Conservation (phyloP, 2,888 invertebrate species). For the Lissocephala sabroskyi region DNA sequence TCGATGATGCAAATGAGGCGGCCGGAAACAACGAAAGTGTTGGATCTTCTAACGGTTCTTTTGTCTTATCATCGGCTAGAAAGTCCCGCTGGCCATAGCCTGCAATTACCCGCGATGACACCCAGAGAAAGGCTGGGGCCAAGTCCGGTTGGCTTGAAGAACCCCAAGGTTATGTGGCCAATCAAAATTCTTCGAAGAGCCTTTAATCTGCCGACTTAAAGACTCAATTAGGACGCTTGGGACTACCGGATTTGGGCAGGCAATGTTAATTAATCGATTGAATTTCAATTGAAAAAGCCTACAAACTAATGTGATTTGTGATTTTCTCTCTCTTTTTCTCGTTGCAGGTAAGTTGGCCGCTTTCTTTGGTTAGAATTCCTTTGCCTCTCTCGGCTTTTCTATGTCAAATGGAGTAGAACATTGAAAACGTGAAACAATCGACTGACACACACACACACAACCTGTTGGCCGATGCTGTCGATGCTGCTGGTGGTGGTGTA, state of each 20-base stretch:
- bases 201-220: conserved; percentile 48
- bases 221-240: conserved; percentile 39
- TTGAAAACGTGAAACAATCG: no score
- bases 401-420: conserved; percentile 25
- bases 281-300: conserved; percentile 1
- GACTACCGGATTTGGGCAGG: conserved; percentile 41
- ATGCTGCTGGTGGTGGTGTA: no score
- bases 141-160: no score
- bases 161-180: conserved; percentile 6
- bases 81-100: no score
- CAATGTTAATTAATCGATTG: conserved; percentile 42
- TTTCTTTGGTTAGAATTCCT: conserved; percentile 5
- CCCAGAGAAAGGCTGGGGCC: no score
- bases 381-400: conserved; percentile 21
- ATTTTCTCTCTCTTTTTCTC: conserved; percentile 28
- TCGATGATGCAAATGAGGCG: no score
- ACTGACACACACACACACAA: no score
- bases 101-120: no score
- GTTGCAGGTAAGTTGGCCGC: conserved; percentile 41
- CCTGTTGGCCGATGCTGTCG: no score
- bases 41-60: no score
- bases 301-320: conserved; percentile 32
- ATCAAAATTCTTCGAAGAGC: conserved; percentile 14
- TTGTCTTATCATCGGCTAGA: no score
- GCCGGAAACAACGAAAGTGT: no score